Evolutionary conservation across 2,888 invertebrate genomes (phyloP), one percentile per base, ranked within the genome.

Genomic region (Thereva unica): DNA sequence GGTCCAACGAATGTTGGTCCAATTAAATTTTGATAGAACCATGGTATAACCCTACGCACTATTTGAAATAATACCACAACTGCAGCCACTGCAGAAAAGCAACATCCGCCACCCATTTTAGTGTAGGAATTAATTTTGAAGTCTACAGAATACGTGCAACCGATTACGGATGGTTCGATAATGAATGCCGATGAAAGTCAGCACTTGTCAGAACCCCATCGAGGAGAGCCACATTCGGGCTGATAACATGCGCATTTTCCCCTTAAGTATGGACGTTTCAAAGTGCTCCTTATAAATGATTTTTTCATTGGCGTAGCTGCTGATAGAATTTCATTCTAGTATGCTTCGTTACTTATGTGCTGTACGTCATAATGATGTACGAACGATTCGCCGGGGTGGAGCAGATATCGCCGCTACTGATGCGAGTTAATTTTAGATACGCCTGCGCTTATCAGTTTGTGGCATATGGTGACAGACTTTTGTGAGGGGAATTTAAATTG

Each of bases 1-100:
- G 85, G 82, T 5, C 85, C 85, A 12, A 88, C 78, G 6, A 87
- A 74, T 41, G 83, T 77, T 44, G 86, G 86, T 34, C 86, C 85
- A 64, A 87, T 73, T 45, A 86, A 71, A 71, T 80, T 81, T 42
- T 76, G 74, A 73, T 79, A 83, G 54, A 78, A 69, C 80, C 81
- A 81, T 38, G 80, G 78, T 42, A 81, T 64, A 7, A 79, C 74
- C 68, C 74, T 76, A 61, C 75, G 74, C n/a, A 82, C 72, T 40
- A 85, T 69, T 67, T 80, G 80, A 50, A 78, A 75, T 54, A 74
- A 74, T 4, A 81, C 74, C 66, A 79, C 6, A 37, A 45, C 42
- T 12, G 52, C 23, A 47, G 23, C 54, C 9, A 64, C n/a, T 4
- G 38, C 64, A 54, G 35, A 45, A 38, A 64, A 63, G 34, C 23